Evolutionary conservation across 92 coral and sea anemone genomes (phyloP).

Genomic region (Phenganax stokvisi): DNA sequence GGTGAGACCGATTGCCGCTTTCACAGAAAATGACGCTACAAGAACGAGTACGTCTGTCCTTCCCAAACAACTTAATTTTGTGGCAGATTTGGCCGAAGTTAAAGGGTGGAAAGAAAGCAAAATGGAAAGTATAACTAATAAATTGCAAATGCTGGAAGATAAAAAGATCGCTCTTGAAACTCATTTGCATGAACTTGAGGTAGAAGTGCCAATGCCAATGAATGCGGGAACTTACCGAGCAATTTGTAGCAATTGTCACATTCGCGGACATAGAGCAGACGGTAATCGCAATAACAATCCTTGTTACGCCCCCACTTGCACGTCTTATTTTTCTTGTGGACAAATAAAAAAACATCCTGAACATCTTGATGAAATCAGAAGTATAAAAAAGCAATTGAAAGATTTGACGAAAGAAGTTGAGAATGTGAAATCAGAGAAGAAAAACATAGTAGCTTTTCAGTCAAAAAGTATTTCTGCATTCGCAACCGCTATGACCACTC

Average conservation of each 20-base stretch:
- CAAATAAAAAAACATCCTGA: conserved; percentile 49
- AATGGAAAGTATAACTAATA: background rate
- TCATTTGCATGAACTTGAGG: conserved; percentile 12
- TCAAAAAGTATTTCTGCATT: conserved; percentile 46
- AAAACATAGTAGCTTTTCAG: conserved; percentile 42
- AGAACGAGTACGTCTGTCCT: background rate
- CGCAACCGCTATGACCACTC: conserved; percentile 43
- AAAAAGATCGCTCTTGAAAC: conserved; percentile 4
- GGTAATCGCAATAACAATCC: conserved; percentile 19
- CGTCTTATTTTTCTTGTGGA: conserved; percentile 14
- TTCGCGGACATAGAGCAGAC: conserved; percentile 19
- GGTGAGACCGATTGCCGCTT: too few species aligned
- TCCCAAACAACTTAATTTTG: conserved; percentile 13
- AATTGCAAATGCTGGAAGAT: conserved; percentile 7
- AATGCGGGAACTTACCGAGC: conserved; percentile 1
- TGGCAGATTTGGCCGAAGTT: conserved; percentile 4
- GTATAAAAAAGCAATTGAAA: conserved; percentile 37
- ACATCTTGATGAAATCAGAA: conserved; percentile 42
- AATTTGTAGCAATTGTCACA: conserved; percentile 21
- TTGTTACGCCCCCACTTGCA: background rate
- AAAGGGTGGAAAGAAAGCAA: background rate
- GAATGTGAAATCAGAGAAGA: conserved; percentile 38
- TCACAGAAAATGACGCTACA: too few species aligned
- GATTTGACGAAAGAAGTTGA: conserved; percentile 44
- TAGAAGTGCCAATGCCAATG: conserved; percentile 8